These are phyloP conservation scores for Turdus rufiventris DNA, from an alignment of 2,113 vertebrate genomes.

Conservation along the genomic window DNA sequence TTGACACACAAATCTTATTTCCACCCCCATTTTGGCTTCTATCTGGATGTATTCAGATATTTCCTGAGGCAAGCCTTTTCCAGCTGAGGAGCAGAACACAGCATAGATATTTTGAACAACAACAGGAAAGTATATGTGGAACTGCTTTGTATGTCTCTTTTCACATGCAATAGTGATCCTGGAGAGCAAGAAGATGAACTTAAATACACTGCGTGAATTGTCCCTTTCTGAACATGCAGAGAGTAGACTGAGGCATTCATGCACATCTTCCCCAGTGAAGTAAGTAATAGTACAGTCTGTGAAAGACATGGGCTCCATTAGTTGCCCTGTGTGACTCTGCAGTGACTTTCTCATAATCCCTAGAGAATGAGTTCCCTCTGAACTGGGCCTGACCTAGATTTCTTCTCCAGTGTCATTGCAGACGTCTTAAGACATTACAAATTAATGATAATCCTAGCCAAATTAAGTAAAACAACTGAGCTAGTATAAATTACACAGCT, in stretches of 20 bases:
- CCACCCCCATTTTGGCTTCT: neutral
- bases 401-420: neutral
- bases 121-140: neutral
- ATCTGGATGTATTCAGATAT: neutral
- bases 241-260: neutral
- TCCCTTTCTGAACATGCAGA: neutral
- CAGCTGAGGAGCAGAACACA: neutral
- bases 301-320: neutral
- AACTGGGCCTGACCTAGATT: neutral
- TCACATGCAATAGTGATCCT: neutral
- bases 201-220: neutral
- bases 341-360: neutral
- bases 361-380: neutral
- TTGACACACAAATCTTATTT: neutral
- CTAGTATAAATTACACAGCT: neutral
- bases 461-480: neutral
- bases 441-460: neutral
- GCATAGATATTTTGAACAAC: neutral
- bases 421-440: neutral
- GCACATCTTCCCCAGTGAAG: neutral
- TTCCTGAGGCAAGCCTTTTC: neutral
- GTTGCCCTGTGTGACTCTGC: neutral
- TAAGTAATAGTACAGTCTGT: neutral
- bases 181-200: neutral
- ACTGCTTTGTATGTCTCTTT: neutral